These are phyloP conservation scores for Drosophila picticornis DNA, from an alignment of 2,888 invertebrate genomes.

Conservation along the genomic window DNA sequence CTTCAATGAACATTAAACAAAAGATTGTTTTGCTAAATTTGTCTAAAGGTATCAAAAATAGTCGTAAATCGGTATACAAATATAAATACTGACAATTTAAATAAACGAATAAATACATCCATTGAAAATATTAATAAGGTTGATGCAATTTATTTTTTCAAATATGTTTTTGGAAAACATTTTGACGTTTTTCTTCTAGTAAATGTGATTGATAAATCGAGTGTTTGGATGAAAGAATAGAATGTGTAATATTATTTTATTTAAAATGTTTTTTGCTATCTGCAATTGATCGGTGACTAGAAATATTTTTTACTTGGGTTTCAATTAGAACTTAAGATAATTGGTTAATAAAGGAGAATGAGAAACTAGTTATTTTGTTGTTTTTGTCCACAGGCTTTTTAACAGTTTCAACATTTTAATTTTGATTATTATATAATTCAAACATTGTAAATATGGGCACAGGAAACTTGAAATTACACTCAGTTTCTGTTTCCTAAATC, in stretches of 20 bases:
- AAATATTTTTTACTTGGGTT: neutral
- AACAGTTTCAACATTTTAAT: neutral
- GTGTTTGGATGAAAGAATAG: neutral
- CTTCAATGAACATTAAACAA: neutral
- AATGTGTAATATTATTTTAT: neutral
- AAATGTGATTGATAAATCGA: neutral
- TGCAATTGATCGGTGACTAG: neutral
- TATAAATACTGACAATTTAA: neutral
- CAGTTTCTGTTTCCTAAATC: slow-evolving; percentile 1
- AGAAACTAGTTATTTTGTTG: neutral
- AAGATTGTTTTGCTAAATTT: neutral
- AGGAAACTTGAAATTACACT: neutral
- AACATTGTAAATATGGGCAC: rapidly evolving
- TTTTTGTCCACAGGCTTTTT: neutral
- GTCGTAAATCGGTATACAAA: neutral
- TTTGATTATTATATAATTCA: neutral
- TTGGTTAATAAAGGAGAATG: neutral
- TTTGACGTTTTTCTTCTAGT: neutral
- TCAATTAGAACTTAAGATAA: neutral
- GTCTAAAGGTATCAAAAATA: neutral
- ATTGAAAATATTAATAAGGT: neutral
- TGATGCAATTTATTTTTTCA: neutral
- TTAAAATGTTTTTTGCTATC: neutral
- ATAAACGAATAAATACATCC: neutral
- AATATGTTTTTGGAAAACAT: neutral